A percentile compares a stretch with the other conserved stretches of the same genome.
These are phyloP conservation scores for Gnathonemus echidnorhynchus DNA, from an alignment of 2,113 vertebrate species.

Conservation along the genomic window DNA sequence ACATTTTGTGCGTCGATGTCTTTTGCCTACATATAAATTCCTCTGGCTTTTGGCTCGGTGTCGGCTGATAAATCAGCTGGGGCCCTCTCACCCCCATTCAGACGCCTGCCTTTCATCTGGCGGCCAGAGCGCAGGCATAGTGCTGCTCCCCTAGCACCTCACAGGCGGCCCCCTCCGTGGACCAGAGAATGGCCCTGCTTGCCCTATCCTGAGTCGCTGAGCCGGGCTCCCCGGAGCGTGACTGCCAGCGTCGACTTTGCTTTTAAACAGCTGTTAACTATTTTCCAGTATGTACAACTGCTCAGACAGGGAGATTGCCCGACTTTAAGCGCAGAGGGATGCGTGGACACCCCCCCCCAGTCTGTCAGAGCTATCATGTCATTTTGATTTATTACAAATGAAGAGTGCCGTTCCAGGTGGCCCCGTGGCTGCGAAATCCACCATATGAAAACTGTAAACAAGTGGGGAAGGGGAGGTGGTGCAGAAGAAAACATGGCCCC, in stretches of 20 bases:
- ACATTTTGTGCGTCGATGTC: neutral
- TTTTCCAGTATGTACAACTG: neutral
- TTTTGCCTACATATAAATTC: neutral
- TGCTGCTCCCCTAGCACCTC: neutral
- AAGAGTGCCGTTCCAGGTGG: neutral
- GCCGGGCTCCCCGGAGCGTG: neutral
- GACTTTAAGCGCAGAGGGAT: neutral
- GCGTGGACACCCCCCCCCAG: neutral
- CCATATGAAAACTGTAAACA: neutral
- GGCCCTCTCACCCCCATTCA: neutral
- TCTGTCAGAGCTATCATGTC: neutral
- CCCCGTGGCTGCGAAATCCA: neutral
- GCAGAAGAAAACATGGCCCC: neutral
- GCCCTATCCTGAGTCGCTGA: neutral
- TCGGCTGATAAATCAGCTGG: neutral
- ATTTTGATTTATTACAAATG: neutral
- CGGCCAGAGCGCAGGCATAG: neutral
- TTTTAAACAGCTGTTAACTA: conserved; percentile 7
- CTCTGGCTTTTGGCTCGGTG: neutral
- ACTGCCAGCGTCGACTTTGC: neutral
- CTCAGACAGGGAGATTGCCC: neutral
- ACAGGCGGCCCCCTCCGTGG: neutral
- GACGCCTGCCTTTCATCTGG: neutral
- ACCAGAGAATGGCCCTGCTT: neutral
- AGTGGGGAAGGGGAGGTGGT: neutral